Evolutionary conservation across 2,888 invertebrate species (phyloP), one percentile per base, ranked within the genome.

Genomic region (Tupiocoris notatus): DNA sequence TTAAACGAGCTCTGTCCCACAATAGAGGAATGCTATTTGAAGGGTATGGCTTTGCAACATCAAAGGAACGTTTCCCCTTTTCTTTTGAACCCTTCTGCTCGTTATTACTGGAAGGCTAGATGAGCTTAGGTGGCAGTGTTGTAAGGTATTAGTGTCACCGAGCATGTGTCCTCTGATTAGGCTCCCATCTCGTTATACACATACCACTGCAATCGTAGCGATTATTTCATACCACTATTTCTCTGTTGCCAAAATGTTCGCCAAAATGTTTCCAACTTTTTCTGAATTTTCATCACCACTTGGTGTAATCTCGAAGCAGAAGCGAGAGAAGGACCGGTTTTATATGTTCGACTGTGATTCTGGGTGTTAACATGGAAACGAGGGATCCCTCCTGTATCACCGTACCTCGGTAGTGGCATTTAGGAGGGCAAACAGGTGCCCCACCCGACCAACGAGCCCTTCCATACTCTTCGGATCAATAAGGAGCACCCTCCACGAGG

Each of bases 341-440:
- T n/a, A 63, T 25, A 25, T 62, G 25, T 67, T 67, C 67, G 67
- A 16, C 56, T 21, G 67, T 67, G 67, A 67, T 67, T 67, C 67
- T 67, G 67, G 39, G 65, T 57, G 56, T 67, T 57, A 67, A 67
- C 67, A 67, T 57, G 67, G 67, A 67, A 67, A 57, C 67, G 24
- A 17, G 20, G 39, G 25, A 58, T 17, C 65, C 20, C 64, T 25
- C 21, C 63, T 1, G 7, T 17, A 64, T 17, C n/a, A 64, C 64
- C 64, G 12, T n/a, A n/a, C n/a, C n/a, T n/a, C n/a, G n/a, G 39
- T 39, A 59, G 59, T 22, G 59, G 73, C 73, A 73, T 73, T 73
- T 73, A 73, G 73, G 54, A 39, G 58, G 73, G 73, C 73, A 73
- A 73, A 73, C 73, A 73, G 73, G 73, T 73, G 73, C 73, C 63